These are phyloP conservation scores for Scrobipalpa atriplicella DNA, from an alignment of 2,888 invertebrate species.

Conservation along the genomic window DNA sequence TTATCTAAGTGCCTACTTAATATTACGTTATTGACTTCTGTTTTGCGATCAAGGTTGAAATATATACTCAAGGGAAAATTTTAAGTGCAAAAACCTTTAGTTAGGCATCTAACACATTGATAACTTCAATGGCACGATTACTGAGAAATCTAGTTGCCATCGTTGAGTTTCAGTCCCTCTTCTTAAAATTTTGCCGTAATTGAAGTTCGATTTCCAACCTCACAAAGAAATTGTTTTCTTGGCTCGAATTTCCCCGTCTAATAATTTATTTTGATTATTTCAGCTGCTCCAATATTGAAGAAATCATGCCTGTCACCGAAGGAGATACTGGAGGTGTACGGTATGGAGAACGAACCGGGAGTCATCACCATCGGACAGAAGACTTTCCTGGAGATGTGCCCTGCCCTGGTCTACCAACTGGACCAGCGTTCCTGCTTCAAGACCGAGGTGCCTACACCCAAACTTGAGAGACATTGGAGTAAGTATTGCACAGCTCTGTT, in stretches of 20 bases:
- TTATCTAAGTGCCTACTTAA: conserved; percentile 17
- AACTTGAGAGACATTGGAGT: conserved; percentile 73
- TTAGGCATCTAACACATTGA: too few relatives aligned
- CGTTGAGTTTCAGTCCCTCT: not conserved
- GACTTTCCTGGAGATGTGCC: conserved; percentile 85
- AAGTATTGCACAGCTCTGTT: conserved; percentile 45
- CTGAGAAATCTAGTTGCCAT: too few relatives aligned
- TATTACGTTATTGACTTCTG: conserved; percentile 19
- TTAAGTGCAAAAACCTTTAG: not conserved
- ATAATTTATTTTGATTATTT: too few relatives aligned
- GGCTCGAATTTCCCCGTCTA: too few relatives aligned
- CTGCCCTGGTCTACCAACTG: conserved; percentile 83
- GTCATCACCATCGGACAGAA: conserved; percentile 81
- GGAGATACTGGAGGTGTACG: conserved; percentile 78
- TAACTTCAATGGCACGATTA: too few relatives aligned
- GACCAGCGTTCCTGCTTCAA: conserved; percentile 79
- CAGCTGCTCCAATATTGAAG: conserved; percentile 62
- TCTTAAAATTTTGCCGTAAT: not conserved
- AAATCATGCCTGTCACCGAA: conserved; percentile 79
- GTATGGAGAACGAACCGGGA: conserved; percentile 77
- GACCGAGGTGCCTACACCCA: conserved; percentile 60
- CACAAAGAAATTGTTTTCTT: not conserved
- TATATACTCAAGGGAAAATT: conserved; percentile 8
- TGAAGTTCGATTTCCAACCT: not conserved
- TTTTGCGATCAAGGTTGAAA: conserved; percentile 2